Evolutionary conservation across 2,113 vertebrate genomes (phyloP), one percentile per base, ranked within the genome.

Genomic region (Garra rufa): DNA sequence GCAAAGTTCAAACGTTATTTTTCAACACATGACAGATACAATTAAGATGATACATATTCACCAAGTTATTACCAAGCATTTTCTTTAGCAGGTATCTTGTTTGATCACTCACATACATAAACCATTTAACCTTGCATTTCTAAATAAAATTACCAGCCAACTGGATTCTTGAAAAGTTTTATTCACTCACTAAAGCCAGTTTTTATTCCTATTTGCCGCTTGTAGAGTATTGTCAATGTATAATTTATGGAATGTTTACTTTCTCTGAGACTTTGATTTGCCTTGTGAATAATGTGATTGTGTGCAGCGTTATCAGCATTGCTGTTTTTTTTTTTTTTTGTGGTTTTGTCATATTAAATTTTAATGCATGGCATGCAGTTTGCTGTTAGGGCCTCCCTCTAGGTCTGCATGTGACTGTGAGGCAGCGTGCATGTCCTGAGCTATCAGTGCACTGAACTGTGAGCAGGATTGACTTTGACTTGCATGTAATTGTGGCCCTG

Each of bases 381-480:
- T 21, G n/a, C 74, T 70, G 11, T 26, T 28, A 38, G 43, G 57
- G 15, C 43, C 61, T 46, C 19, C n/a, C 75, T 84, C n/a, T 41
- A 38, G 82, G 14, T 24, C 74, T 77, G 61, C 46, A 65, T 34
- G 44, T 77, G 83, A 69, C 21, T 24, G 30, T 77, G 83, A 55
- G 34, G 13, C 48, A 28, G 41, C 50, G 55, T 73, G 71, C 81
- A 57, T 28, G n/a, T 74, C 81, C 71, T 48, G 9, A 76, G 28
- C 71, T 83, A 28, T 65, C 78, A 34, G 78, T 9, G 78, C 78
- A 21, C 61, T 67, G 59, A 67, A 69, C 59, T 83, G 82, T 83
- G 59, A 71, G 30, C n/a, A 38, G 11, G 43, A 76, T 63, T 76
- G 82, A 76, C 71, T 65, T 61, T 67, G 82, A 76, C 71, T 69